Conservation (phyloP, 2,113 vertebrate species). For the Haemorhous mexicanus region DNA sequence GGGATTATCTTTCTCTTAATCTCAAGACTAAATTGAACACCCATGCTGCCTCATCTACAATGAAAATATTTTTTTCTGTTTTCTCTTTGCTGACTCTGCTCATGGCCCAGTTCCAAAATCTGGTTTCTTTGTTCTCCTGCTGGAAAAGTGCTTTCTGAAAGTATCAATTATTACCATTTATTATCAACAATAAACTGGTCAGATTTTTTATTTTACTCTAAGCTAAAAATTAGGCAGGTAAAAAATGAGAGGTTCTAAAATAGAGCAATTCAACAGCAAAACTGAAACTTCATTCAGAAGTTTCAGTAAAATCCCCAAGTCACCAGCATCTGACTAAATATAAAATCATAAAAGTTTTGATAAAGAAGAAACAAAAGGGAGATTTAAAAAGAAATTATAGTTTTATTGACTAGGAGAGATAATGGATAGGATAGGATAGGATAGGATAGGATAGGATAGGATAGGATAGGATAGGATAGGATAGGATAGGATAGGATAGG, state of each 20-base stretch:
- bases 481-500: too few species aligned
- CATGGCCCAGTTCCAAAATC: not conserved
- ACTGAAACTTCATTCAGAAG: not conserved
- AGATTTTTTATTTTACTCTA: not conserved
- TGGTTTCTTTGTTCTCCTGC: not conserved
- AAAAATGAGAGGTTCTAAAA: not conserved
- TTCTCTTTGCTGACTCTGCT: not conserved
- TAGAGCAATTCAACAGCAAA: not conserved
- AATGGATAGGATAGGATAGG: not conserved
- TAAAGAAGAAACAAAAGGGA: not conserved
- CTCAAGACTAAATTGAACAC: not conserved
- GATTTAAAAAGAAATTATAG: not conserved
- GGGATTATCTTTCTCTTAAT: not conserved
- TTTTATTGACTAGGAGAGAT: not conserved
- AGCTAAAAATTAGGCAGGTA: not conserved
- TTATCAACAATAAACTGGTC: not conserved
- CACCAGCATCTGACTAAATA: not conserved
- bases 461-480: not conserved
- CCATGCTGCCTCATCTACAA: not conserved
- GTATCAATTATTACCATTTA: not conserved
- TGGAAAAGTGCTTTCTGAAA: not conserved
- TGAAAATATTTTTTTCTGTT: not conserved
- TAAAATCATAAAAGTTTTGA: not conserved
- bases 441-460: not conserved
- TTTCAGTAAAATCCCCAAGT: not conserved